Percentiles rank a stretch among this genome's conserved stretches.
phyloP scores from a whole-genome alignment of 2,888 invertebrate species.

The Torymus tubicola region DNA sequence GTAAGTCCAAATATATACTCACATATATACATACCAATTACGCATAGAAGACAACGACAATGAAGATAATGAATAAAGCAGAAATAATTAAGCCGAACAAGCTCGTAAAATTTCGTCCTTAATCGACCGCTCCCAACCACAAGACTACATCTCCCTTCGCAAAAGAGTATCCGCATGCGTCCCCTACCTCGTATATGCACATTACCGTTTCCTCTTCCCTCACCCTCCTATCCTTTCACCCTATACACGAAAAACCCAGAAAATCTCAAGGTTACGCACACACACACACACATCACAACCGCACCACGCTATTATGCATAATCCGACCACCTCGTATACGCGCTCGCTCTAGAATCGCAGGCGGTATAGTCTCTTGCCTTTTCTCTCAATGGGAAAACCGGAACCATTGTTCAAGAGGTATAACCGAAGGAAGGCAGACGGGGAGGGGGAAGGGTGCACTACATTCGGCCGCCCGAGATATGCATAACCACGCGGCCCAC shows the following conservation, averaged over 20 bases:
- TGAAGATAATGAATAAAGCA: background rate
- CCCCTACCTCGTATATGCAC: background rate
- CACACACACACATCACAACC: background rate
- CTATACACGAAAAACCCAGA: conserved; percentile 18
- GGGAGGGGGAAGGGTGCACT: conserved; percentile 60
- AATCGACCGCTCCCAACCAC: too few relatives aligned
- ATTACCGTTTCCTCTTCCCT: background rate
- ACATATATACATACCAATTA: too few relatives aligned
- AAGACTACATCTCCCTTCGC: too few relatives aligned
- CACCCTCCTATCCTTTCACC: background rate
- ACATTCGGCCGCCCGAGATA: conserved; percentile 62
- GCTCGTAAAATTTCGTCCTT: background rate
- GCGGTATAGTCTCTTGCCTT: too few relatives aligned
- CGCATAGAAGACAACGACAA: background rate
- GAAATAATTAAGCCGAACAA: background rate
- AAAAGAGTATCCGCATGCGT: too few relatives aligned
- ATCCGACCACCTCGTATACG: conserved; percentile 31
- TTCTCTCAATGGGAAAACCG: conserved; percentile 28
- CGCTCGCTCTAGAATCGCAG: background rate
- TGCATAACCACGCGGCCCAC: conserved; percentile 63
- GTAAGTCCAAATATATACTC: too few relatives aligned
- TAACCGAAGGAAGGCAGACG: background rate
- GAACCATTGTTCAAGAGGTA: conserved; percentile 27
- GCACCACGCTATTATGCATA: conserved; percentile 37
- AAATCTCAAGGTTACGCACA: conserved; percentile 37